Conservation (phyloP, 1,140 invertebrate genomes). For the Drosophila paulistorum region DNA sequence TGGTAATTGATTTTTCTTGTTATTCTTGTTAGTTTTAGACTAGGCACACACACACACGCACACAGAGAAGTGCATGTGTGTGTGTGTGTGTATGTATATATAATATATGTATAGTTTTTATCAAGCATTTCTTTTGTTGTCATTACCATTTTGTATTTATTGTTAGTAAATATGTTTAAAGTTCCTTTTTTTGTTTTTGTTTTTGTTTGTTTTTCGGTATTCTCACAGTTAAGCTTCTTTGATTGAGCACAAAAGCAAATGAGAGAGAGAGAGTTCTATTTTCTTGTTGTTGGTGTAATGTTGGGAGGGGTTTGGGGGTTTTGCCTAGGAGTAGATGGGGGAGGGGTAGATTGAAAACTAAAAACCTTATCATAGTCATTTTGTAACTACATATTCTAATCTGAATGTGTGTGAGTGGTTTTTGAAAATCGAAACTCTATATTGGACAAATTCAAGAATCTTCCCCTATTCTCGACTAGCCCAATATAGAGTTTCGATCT, state of each 20-base stretch:
- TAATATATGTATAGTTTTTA: conserved; percentile 23
- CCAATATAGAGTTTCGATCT: conserved; percentile 40
- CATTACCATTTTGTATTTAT: conserved; percentile 21
- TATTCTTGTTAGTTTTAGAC: not conserved
- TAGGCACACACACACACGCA: too few species aligned
- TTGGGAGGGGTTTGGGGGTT: not conserved
- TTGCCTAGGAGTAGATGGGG: not conserved
- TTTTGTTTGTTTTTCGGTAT: conserved; percentile 67
- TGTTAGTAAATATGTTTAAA: conserved; percentile 22
- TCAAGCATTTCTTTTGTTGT: conserved; percentile 33
- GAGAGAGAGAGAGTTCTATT: conserved; percentile 64
- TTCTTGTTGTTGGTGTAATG: conserved; percentile 22
- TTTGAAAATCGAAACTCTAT: conserved; percentile 22
- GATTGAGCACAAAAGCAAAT: conserved; percentile 82
- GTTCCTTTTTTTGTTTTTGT: conserved; percentile 28
- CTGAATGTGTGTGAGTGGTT: conserved; percentile 6
- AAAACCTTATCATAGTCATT: conserved; percentile 51
- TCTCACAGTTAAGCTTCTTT: conserved; percentile 82
- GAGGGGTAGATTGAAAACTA: conserved; percentile 18
- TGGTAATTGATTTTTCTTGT: conserved; percentile 28
- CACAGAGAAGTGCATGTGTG: not conserved
- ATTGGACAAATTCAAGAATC: conserved; percentile 71
- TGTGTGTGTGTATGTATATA: conserved; percentile 25
- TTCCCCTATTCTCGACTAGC: conserved; percentile 73
- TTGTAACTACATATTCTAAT: conserved; percentile 5